Conservation (phyloP, 2,888 invertebrate genomes). For the Clostera curtula region DNA sequence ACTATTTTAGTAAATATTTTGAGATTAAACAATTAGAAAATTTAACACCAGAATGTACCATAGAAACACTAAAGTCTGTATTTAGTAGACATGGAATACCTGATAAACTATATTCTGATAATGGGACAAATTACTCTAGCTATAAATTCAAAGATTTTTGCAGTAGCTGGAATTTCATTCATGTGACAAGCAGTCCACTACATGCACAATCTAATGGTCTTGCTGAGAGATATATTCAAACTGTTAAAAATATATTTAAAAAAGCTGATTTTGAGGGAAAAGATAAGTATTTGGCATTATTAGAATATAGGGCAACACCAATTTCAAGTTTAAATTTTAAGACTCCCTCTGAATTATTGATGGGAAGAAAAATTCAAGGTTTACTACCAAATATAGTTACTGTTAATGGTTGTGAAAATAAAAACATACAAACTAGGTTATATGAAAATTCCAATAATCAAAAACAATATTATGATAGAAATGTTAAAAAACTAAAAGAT, state of each 20-base stretch:
- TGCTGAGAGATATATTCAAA: constrained; percentile 8
- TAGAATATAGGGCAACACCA: background rate
- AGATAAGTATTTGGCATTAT: background rate
- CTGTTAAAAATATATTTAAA: constrained; percentile 7
- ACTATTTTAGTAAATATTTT: constrained; percentile 1
- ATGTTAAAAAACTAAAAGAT: background rate
- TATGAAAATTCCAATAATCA: background rate
- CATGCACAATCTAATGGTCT: constrained; percentile 11
- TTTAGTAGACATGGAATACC: constrained; percentile 9
- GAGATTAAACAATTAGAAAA: background rate
- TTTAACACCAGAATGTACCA: background rate
- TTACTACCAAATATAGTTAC: background rate
- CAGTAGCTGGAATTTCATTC: constrained; percentile 6
- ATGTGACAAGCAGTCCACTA: constrained; percentile 6
- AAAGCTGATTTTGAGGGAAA: constrained; percentile 4
- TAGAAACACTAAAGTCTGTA: constrained; percentile 3
- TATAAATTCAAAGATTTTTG: constrained; percentile 5
- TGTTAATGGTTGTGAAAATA: background rate
- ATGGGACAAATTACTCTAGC: constrained; percentile 8
- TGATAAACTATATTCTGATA: constrained; percentile 5
- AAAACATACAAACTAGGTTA: background rate
- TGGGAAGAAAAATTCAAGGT: constrained; percentile 1
- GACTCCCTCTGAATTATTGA: background rate
- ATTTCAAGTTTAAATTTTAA: background rate
- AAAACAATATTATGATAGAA: background rate